Conservation (phyloP, 2,113 vertebrate genomes). For the Raphicerus campestris region DNA sequence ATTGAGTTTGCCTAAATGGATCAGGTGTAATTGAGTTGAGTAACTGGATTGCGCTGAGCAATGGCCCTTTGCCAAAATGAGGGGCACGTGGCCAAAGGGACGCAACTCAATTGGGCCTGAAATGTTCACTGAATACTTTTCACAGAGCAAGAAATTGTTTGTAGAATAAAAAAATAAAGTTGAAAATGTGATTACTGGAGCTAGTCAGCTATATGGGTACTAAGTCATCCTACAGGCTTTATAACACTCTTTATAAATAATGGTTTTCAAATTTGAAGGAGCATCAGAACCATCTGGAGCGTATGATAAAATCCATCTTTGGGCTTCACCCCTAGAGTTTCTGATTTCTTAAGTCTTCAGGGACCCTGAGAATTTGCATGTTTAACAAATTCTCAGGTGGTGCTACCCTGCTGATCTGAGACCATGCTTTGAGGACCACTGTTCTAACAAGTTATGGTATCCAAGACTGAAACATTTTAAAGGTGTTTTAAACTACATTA, state of each 20-base stretch:
- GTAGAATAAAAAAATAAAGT: neutral
- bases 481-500: neutral
- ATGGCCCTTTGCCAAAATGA: conserved; percentile 62
- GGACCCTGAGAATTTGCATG: neutral
- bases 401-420: neutral
- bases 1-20: conserved; percentile 68
- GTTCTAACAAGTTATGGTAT: neutral
- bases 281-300: neutral
- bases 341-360: neutral
- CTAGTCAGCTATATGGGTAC: neutral
- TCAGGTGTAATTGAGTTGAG: conserved; percentile 63
- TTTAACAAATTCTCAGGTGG: neutral
- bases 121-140: conserved; percentile 39
- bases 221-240: neutral
- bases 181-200: neutral
- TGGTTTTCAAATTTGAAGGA: neutral
- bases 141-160: neutral
- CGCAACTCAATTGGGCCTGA: conserved; percentile 5
- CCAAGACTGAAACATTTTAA: neutral
- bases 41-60: conserved; percentile 35
- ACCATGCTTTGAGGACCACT: neutral
- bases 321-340: neutral
- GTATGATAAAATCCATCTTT: neutral
- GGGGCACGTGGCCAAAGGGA: conserved; percentile 37
- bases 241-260: neutral